Evolutionary conservation across 64 coral and sea anemone genomes (phyloP).

Genomic region (Orbicella faveolata): DNA sequence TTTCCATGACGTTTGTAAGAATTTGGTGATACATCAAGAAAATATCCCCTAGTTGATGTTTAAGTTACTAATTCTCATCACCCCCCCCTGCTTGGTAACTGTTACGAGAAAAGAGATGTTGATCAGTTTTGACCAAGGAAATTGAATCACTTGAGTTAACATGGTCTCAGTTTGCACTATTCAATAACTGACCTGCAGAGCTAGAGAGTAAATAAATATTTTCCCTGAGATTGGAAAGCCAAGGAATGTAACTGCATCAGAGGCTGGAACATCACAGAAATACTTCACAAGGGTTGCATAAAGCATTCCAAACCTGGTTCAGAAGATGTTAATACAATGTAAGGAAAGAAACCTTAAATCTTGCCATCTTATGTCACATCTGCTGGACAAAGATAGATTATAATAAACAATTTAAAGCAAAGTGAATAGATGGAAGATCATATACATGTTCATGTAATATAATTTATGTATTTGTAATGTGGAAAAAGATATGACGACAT

Average conservation of each 20-base stretch:
- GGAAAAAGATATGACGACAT: too few species aligned
- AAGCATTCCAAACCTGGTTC: constrained; percentile 59
- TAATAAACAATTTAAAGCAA: too few species aligned
- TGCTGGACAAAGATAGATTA: too few species aligned
- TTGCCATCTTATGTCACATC: too few species aligned
- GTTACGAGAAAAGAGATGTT: background rate
- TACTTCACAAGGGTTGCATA: constrained; percentile 80
- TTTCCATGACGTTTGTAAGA: too few species aligned
- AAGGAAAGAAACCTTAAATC: background rate
- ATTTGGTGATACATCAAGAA: too few species aligned
- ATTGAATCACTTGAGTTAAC: background rate
- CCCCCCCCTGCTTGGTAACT: too few species aligned
- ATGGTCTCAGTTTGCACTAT: background rate
- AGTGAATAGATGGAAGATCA: too few species aligned
- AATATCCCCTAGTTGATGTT: too few species aligned
- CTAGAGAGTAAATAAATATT: constrained; percentile 71
- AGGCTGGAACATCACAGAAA: constrained; percentile 70
- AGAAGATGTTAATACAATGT: background rate
- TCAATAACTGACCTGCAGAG: constrained; percentile 67
- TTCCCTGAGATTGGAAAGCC: constrained; percentile 76
- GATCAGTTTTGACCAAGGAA: background rate
- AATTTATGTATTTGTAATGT: too few species aligned
- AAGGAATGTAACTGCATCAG: constrained; percentile 50
- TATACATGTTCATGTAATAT: too few species aligned
- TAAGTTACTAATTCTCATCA: too few species aligned